Conservation (phyloP, 1,140 invertebrate species). For the Nixonia krombeini region DNA sequence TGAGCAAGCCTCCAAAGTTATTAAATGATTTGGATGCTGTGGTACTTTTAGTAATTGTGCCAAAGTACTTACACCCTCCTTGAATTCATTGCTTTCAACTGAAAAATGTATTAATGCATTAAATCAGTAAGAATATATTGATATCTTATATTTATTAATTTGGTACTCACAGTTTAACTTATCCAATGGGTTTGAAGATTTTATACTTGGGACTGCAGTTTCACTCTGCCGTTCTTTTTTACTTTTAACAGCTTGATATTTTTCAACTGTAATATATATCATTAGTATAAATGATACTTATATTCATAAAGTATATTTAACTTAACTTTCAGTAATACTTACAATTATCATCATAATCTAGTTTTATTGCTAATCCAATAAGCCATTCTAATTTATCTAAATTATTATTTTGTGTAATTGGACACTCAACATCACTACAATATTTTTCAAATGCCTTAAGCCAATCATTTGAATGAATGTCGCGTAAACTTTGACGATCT, state of each 20-base stretch:
- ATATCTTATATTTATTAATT: slow-evolving; percentile 2
- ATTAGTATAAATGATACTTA: slow-evolving; percentile 62
- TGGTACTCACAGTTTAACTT: slow-evolving; percentile 85
- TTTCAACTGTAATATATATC: slow-evolving; percentile 79
- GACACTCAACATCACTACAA: slow-evolving; percentile 81
- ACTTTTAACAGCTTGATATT: slow-evolving; percentile 79
- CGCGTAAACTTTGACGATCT: slow-evolving; percentile 80
- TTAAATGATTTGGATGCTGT: slow-evolving; percentile 84
- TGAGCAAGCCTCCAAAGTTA: slow-evolving; percentile 83
- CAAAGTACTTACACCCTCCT: slow-evolving; percentile 82
- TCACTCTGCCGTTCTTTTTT: slow-evolving; percentile 72
- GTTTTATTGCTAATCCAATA: slow-evolving; percentile 84
- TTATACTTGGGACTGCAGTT: slow-evolving; percentile 76
- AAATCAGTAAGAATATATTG: slow-evolving; percentile 26
- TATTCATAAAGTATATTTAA: slow-evolving; percentile 13
- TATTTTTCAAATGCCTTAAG: slow-evolving; percentile 82
- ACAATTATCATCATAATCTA: slow-evolving; percentile 89
- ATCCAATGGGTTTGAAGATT: slow-evolving; percentile 86
- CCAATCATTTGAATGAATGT: slow-evolving; percentile 79
- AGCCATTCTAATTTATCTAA: slow-evolving; percentile 88
- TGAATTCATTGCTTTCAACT: slow-evolving; percentile 89
- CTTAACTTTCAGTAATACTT: slow-evolving; percentile 53
- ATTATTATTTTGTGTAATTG: slow-evolving; percentile 64
- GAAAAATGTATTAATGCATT: slow-evolving; percentile 61
- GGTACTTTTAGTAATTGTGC: slow-evolving; percentile 85